A percentile compares a stretch with the other conserved stretches of the same genome.
phyloP scores from a whole-genome alignment of 2,797 vertebrate genomes.

The Typhlichthys eigenmanni region DNA sequence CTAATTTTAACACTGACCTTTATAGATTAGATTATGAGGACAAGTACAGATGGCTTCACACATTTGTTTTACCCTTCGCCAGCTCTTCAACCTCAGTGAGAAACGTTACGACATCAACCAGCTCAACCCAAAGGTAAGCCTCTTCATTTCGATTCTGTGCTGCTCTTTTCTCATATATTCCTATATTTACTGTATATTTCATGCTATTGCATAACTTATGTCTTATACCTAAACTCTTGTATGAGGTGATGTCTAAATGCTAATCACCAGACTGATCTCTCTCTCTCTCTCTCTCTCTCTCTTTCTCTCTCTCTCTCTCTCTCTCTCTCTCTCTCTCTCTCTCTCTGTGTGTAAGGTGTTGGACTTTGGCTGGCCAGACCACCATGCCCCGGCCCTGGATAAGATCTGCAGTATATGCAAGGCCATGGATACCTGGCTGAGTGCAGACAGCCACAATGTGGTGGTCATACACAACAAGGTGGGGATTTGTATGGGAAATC shows the following conservation, averaged over 20 bases:
- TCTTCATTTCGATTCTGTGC: neutral
- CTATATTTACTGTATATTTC: neutral
- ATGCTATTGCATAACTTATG: neutral
- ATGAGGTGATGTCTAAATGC: conserved; percentile 38
- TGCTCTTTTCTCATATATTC: neutral
- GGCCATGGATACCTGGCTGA: conserved; percentile 98
- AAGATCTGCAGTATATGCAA: conserved; percentile 99
- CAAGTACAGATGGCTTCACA: neutral
- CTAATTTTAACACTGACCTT: too few relatives aligned
- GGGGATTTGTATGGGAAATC: neutral
- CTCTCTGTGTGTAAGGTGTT: conserved; percentile 78
- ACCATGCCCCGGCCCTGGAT: conserved; percentile 94
- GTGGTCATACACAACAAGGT: conserved; percentile 98
- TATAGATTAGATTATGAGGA: neutral
- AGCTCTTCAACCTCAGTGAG: conserved; percentile 98
- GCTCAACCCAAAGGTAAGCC: conserved; percentile 90
- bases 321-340: neutral
- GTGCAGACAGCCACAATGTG: conserved; percentile 85
- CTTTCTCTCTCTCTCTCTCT: neutral
- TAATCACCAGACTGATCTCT: conserved; percentile 11
- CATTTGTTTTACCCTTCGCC: neutral
- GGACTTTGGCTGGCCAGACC: conserved; percentile 97
- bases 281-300: neutral
- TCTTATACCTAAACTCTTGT: conserved; percentile 10
- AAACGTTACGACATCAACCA: conserved; percentile 88